A percentile compares a stretch with the other conserved stretches of the same genome.
phyloP scores from a whole-genome alignment of 2,888 invertebrate species.

The Melanophora roralis region DNA sequence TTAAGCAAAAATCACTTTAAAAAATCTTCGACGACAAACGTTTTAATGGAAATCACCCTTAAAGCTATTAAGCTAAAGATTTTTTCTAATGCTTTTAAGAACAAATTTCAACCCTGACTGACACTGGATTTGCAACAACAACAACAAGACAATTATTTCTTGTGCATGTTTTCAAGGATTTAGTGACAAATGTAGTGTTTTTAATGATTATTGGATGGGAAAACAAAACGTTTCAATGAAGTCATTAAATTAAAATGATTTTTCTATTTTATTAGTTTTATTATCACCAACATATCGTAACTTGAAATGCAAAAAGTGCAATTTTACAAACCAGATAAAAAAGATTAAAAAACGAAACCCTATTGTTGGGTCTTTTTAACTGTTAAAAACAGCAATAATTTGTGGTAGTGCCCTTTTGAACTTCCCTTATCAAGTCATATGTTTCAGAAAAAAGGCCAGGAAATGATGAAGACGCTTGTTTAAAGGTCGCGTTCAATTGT shows the following conservation, averaged over 20 bases:
- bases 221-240: constrained; percentile 24
- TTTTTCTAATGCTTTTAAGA: constrained; percentile 16
- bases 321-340: no score
- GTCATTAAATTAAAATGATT: constrained; percentile 35
- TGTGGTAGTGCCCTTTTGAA: no score
- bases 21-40: neutral
- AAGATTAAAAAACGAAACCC: no score
- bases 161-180: neutral
- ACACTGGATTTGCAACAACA: neutral
- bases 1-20: neutral
- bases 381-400: no score
- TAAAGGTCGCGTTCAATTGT: no score
- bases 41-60: constrained; percentile 45
- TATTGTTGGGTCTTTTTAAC: no score
- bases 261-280: neutral
- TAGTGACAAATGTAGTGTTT: constrained; percentile 12
- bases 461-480: no score
- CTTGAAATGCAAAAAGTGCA: neutral
- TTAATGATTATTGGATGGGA: constrained; percentile 31
- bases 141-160: neutral
- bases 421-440: no score
- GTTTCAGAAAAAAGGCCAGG: no score
- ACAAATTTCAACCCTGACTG: constrained; percentile 37
- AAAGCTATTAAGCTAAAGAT: constrained; percentile 24
- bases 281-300: no score